Conservation (phyloP, 2,113 vertebrate genomes). For the Machaerirhynchus nigripectus region DNA sequence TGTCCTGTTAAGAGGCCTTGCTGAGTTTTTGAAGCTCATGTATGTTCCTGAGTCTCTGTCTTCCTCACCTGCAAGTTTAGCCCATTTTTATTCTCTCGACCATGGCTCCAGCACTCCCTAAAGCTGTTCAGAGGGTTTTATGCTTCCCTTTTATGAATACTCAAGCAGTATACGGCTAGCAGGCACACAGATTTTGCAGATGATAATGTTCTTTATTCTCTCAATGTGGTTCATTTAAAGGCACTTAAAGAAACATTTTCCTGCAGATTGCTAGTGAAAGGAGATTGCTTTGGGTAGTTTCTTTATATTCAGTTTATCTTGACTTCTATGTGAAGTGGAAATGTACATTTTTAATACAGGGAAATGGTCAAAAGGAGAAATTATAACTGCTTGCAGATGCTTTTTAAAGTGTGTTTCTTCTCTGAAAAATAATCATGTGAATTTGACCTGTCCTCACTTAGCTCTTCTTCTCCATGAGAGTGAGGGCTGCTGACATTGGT, state of each 20-base stretch:
- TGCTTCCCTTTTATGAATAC: neutral
- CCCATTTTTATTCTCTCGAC: neutral
- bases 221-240: neutral
- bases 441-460: neutral
- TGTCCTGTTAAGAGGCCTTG: neutral
- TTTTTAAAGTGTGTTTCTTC: neutral
- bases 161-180: neutral
- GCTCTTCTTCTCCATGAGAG: neutral
- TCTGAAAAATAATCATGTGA: constrained; percentile 1
- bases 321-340: neutral
- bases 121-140: neutral
- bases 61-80: neutral
- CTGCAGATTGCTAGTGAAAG: neutral
- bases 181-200: neutral
- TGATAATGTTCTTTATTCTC: neutral
- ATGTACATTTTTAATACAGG: neutral
- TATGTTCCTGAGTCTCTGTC: neutral
- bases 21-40: neutral
- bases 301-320: neutral
- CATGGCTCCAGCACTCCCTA: neutral
- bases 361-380: neutral
- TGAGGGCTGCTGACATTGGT: neutral
- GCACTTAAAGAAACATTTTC: neutral
- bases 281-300: neutral
- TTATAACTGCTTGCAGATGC: neutral